phyloP scores from a whole-genome alignment of 2,797 vertebrate genomes.

The Agapornis canus region DNA sequence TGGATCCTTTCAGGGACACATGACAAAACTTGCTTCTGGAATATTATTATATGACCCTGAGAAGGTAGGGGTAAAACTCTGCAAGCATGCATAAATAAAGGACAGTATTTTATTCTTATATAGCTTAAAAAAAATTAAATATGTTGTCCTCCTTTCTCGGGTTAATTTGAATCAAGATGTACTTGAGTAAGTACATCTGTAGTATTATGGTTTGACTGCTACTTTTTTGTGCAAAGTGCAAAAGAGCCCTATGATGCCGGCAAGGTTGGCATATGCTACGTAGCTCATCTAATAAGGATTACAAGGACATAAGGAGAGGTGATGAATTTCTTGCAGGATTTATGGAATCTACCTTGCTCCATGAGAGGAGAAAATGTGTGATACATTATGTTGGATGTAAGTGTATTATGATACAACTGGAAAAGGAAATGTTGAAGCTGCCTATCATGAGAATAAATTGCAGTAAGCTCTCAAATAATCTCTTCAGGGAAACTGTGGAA shows the following conservation, averaged over 20 bases:
- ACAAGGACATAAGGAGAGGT: neutral
- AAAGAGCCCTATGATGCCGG: neutral
- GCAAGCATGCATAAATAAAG: neutral
- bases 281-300: neutral
- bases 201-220: neutral
- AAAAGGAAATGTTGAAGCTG: slow-evolving; percentile 40
- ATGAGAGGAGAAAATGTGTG: neutral
- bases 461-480: slow-evolving; percentile 26
- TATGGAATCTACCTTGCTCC: neutral
- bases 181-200: neutral
- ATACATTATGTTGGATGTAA: neutral
- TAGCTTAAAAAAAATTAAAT: neutral
- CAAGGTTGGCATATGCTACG: neutral
- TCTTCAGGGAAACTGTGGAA: slow-evolving; percentile 42
- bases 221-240: neutral
- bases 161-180: neutral
- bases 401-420: neutral
- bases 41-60: neutral
- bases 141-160: neutral
- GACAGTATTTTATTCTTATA: neutral
- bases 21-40: neutral
- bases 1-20: neutral
- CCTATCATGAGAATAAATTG: slow-evolving; percentile 28
- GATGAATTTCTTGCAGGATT: neutral
- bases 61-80: neutral